Evolutionary conservation across 2,888 invertebrate species (phyloP), one percentile per base, ranked within the genome.

Genomic region (Bedellia somnulentella): DNA sequence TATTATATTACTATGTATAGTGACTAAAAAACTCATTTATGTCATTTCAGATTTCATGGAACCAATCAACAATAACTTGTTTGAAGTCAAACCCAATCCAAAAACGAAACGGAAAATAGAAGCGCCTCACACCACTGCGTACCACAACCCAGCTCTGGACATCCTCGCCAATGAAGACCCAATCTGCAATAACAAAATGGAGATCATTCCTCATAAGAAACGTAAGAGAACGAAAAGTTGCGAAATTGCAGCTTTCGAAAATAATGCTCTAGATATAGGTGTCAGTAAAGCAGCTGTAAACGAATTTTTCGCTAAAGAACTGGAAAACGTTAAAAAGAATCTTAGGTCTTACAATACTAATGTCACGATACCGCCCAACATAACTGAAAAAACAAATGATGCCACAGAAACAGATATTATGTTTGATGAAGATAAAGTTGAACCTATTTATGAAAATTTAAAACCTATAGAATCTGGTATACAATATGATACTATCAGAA

Each of bases 161-260:
- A 45, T 77, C 0, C 52, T 77, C 0, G 70, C 52, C 3, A 76
- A 71, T 34, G 76, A 77, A 9, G 77, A 77, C 34, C 60, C 56
- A 3, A 77, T 76, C 54, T 71, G 73, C 39, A 77, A 77, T 46
- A 77, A 60, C 0, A 66, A 58, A 4, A 75, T 77, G 75, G 77
- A 77, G 46, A 57, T 75, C 15, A 52, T 59, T 12, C 73, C 75
- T 0, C 47, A 44, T 12, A 77, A 76, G 38, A 63, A 68, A 36
- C 51, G 67, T 1, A 71, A 73, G 40, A 40, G 58, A n/a, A 57
- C 66, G 0, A 58, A 51, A 30, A 73, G 64, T 34, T 61, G 58
- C 33, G 71, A 71, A 15, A 49, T 60, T 2, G 47, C 52, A 2
- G 49, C 59, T 0, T 77, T 77, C 39, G 76, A 76, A 31, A 77